phyloP scores from a whole-genome alignment of 2,113 vertebrate species.

The Austrofundulus limnaeus region DNA sequence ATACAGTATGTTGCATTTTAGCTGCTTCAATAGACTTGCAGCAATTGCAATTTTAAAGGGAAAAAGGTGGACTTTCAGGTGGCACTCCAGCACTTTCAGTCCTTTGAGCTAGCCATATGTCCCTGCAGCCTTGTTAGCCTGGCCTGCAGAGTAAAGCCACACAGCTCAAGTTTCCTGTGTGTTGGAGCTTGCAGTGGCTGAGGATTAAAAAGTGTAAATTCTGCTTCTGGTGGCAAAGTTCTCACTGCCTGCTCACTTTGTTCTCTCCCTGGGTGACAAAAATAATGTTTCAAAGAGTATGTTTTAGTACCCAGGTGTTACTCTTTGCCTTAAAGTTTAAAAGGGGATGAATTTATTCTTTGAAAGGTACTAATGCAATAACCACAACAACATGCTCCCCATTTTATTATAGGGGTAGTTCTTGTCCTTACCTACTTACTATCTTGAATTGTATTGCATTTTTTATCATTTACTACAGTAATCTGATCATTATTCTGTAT shows the following conservation, averaged over 20 bases:
- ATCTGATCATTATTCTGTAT: too few species aligned
- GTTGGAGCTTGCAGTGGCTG: constrained; percentile 33
- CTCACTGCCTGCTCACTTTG: constrained; percentile 42
- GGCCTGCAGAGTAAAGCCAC: constrained; percentile 47
- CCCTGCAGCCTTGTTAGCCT: constrained; percentile 57
- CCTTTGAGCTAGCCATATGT: constrained; percentile 29
- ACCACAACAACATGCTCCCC: neutral
- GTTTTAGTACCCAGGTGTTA: constrained; percentile 21
- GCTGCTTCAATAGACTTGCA: constrained; percentile 14
- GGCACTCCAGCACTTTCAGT: constrained; percentile 25
- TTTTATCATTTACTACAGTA: neutral
- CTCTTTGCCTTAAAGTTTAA: constrained; percentile 14
- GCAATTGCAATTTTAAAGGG: neutral
- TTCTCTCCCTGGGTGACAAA: constrained; percentile 31
- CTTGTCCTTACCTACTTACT: neutral
- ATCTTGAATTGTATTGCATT: neutral
- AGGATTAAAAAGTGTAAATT: constrained; percentile 60
- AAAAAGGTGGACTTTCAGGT: constrained; percentile 22
- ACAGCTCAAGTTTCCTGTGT: constrained; percentile 46
- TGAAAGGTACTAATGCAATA: neutral
- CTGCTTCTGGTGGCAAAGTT: constrained; percentile 39
- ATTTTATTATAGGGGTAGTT: neutral
- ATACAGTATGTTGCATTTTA: constrained; percentile 20
- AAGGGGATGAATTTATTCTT: neutral
- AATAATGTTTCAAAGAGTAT: constrained; percentile 35